Percentiles rank a stretch among this genome's conserved stretches.
Evolutionary conservation across 2,888 invertebrate genomes (phyloP).

Genomic region (Carcina quercana): DNA sequence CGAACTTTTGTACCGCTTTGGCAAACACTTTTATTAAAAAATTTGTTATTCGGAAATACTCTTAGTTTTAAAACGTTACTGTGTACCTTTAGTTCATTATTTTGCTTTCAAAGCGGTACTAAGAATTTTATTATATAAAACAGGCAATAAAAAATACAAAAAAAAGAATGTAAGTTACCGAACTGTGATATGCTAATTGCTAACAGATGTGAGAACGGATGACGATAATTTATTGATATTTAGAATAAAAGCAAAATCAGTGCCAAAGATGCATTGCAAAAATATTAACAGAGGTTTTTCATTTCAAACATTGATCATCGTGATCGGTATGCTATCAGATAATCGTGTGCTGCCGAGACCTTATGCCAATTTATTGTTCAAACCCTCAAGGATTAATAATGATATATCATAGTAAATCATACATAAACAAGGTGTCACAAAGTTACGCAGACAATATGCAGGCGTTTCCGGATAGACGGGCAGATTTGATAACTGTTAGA

Average conservation of each 20-base stretch:
- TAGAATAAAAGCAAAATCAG: slow-evolving; percentile 62
- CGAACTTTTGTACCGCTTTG: slow-evolving; percentile 38
- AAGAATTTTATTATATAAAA: slow-evolving; percentile 32
- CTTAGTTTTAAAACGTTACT: not conserved
- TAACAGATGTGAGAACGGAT: slow-evolving; percentile 42
- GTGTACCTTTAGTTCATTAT: not conserved
- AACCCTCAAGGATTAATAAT: too few species aligned
- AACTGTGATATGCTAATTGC: slow-evolving; percentile 65
- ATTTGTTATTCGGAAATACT: slow-evolving; percentile 13
- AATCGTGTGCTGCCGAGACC: too few species aligned
- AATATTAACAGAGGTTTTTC: too few species aligned
- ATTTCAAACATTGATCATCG: too few species aligned
- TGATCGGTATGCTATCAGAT: too few species aligned
- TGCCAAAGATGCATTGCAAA: slow-evolving; percentile 70
- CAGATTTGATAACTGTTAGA: too few species aligned
- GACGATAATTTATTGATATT: slow-evolving; percentile 40
- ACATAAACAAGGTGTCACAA: too few species aligned
- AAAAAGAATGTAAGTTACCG: slow-evolving; percentile 54
- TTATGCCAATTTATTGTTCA: too few species aligned
- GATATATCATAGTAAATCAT: too few species aligned
- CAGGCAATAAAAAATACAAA: slow-evolving; percentile 48
- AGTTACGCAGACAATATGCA: too few species aligned
- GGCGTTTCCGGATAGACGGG: too few species aligned
- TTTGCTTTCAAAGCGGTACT: slow-evolving; percentile 37
- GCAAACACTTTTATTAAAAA: slow-evolving; percentile 24